phyloP scores from a whole-genome alignment of 2,113 vertebrate genomes.

The Callithrix jacchus region DNA sequence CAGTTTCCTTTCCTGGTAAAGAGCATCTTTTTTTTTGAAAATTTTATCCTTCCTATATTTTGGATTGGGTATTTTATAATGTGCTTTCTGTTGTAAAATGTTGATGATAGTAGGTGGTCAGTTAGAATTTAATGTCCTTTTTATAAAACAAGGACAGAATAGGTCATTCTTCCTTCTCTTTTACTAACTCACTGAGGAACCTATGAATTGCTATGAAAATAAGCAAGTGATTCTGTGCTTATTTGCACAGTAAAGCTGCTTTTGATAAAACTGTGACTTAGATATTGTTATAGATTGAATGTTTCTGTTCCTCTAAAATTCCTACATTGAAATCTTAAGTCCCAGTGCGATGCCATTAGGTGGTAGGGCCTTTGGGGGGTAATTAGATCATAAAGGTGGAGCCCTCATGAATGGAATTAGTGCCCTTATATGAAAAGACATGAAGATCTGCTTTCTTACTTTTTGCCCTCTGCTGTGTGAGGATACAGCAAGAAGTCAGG shows the following conservation, averaged over 20 bases:
- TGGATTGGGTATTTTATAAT: not conserved
- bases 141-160: not conserved
- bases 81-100: not conserved
- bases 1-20: not conserved
- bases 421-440: not conserved
- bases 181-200: not conserved
- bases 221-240: not conserved
- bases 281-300: not conserved
- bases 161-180: not conserved
- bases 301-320: not conserved
- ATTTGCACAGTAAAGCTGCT: not conserved
- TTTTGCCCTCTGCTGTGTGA: not conserved
- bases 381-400: not conserved
- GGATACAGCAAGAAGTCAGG: not conserved
- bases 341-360: not conserved
- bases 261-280: not conserved
- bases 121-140: not conserved
- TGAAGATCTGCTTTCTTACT: not conserved
- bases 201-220: not conserved
- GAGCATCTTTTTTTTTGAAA: not conserved
- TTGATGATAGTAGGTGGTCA: not conserved
- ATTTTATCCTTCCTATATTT: not conserved
- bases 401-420: not conserved
- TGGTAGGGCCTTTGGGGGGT: not conserved
- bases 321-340: not conserved